These are phyloP conservation scores for Aphaenogaster ashmeadi DNA, from an alignment of 1,140 invertebrate genomes.

Conservation along the genomic window DNA sequence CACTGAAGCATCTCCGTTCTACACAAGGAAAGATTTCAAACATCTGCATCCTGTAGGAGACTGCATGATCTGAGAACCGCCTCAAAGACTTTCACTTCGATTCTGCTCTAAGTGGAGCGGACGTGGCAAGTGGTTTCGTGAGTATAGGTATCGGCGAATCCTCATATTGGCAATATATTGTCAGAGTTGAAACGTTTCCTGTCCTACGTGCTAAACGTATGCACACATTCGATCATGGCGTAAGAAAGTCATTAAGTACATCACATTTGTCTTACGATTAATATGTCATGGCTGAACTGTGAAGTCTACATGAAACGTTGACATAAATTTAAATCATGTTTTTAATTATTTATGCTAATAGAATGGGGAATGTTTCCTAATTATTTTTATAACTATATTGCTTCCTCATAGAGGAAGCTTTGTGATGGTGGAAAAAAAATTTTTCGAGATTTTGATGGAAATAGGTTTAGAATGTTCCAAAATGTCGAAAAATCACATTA, in stretches of 20 bases:
- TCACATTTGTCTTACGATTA: background rate
- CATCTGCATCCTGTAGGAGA: constrained; percentile 76
- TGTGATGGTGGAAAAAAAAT: too few species aligned
- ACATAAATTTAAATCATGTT: background rate
- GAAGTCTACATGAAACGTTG: background rate
- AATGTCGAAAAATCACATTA: too few species aligned
- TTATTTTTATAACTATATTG: background rate
- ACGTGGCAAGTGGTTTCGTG: constrained; percentile 73
- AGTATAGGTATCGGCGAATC: constrained; percentile 64
- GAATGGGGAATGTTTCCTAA: background rate
- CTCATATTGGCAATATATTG: constrained; percentile 53
- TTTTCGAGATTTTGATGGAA: too few species aligned
- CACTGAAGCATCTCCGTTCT: constrained; percentile 47
- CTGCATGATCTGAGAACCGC: constrained; percentile 74
- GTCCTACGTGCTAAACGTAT: constrained; percentile 15
- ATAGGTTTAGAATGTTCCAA: too few species aligned
- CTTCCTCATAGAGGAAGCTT: too few species aligned
- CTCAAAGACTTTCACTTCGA: constrained; percentile 79
- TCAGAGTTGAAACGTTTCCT: constrained; percentile 41
- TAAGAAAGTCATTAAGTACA: background rate
- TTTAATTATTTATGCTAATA: background rate
- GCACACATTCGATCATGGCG: constrained; percentile 4
- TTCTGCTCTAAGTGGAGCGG: constrained; percentile 78
- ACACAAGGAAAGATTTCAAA: constrained; percentile 71
- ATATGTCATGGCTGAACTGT: background rate